phyloP scores from a whole-genome alignment of 2,113 vertebrate species.

The Tupaia chinensis region DNA sequence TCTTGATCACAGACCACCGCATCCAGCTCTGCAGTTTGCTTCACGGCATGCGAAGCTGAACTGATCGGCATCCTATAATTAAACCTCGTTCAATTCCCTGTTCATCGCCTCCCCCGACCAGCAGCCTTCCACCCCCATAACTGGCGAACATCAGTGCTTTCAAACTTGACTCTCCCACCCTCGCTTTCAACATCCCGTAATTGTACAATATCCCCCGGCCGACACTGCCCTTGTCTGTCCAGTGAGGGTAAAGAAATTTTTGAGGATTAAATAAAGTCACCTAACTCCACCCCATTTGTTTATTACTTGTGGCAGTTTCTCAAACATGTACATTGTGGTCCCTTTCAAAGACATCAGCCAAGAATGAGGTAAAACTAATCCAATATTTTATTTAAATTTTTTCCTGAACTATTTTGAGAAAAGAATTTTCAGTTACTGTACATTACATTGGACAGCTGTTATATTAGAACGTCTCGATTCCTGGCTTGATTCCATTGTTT shows the following conservation, averaged over 20 bases:
- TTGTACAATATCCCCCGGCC: not conserved
- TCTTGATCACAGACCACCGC: not conserved
- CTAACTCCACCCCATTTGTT: not conserved
- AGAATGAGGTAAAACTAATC: not conserved
- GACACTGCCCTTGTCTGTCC: not conserved
- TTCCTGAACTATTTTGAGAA: not conserved
- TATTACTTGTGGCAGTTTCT: not conserved
- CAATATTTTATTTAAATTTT: not conserved
- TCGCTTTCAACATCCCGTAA: not conserved
- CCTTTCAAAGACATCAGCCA: not conserved
- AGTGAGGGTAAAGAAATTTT: not conserved
- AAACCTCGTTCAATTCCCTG: not conserved
- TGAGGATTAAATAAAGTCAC: not conserved
- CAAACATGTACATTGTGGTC: not conserved
- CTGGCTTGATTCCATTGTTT: not conserved
- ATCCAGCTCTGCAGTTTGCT: not conserved
- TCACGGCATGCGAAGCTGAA: not conserved
- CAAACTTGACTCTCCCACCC: not conserved
- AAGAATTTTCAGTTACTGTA: not conserved
- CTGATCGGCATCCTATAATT: not conserved
- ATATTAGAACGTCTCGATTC: not conserved
- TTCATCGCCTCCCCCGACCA: not conserved
- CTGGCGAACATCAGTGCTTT: not conserved
- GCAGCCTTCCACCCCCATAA: too few relatives aligned
- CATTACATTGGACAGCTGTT: not conserved